Evolutionary conservation across 2,888 invertebrate genomes (phyloP), one percentile per base, ranked within the genome.

Genomic region (Agrochola lota): DNA sequence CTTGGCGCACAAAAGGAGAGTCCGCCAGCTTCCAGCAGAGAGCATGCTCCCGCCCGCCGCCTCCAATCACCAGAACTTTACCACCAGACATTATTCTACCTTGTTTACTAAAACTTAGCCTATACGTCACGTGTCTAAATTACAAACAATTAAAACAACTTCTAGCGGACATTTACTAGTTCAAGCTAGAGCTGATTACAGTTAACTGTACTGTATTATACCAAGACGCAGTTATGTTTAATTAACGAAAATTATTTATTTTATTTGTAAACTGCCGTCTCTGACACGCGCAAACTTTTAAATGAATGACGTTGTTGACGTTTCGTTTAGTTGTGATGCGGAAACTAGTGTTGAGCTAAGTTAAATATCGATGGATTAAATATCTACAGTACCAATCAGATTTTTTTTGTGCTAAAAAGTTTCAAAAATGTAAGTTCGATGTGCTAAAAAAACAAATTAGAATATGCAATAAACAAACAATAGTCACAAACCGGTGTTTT

Each of bases 1-100:
- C 97, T 84, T 97, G 96, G 69, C 97, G 95, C 43, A 99, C 97
- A 92, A 97, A 94, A 23, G 97, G 92, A 66, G 99, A 99, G 93
- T 99, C 98, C 0, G 98, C 97, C 63, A 99, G 95, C 95, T 99
- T 99, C 99, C 99, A 99, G 89, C 98, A 98, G 90, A 99, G 97
- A 8, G 99, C 99, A 96, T 99, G 99, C 95, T 99, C 99, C 87
- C 99, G 97, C 6, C 99, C 99, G 60, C 99, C 99, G 93, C 98
- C 97, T 26, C 99, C 99, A 90, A 99, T 97, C 73, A 99, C 97
- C 86, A 99, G 95, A 84, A 99, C 97, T 90, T 97, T 96, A 73
- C 90, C 91, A 97, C 96, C 93, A 88, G 93, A 90, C 95, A 96
- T 96, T 88, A 78, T 85, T 71, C 83, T 83, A 85, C 78, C 77